Evolutionary conservation across 2,888 invertebrate species (phyloP).

Genomic region (Ichneumon xanthorius): DNA sequence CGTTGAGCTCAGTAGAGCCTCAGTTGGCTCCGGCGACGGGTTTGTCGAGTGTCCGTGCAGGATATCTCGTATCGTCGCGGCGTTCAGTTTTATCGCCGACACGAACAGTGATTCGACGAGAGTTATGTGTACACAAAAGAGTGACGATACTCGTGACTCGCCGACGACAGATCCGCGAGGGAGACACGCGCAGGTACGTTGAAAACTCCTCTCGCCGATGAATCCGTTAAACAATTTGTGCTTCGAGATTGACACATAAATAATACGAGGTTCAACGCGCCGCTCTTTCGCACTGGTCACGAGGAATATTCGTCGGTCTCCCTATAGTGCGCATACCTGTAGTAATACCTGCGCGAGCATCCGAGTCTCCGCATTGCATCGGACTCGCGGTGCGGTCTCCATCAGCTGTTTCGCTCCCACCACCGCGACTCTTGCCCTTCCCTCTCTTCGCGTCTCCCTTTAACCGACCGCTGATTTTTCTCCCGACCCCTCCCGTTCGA

Average conservation of each 20-base stretch:
- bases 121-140: not conserved
- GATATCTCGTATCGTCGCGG: slow-evolving; percentile 33
- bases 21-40: slow-evolving; percentile 51
- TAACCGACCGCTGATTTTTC: not conserved
- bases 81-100: not conserved
- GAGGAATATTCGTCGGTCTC: slow-evolving; percentile 29
- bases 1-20: slow-evolving; percentile 38
- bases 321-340: slow-evolving; percentile 19
- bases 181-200: not conserved
- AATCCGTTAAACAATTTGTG: not conserved
- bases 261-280: slow-evolving; percentile 15
- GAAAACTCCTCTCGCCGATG: not conserved
- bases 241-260: slow-evolving; percentile 20
- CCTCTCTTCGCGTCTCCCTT: slow-evolving; percentile 1
- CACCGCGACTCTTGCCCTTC: slow-evolving; percentile 18
- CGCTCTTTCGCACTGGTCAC: slow-evolving; percentile 39
- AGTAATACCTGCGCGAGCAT: slow-evolving; percentile 41
- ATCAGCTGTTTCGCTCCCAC: slow-evolving; percentile 58
- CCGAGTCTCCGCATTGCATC: slow-evolving; percentile 60
- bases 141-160: slow-evolving; percentile 14
- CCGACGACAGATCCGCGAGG: not conserved
- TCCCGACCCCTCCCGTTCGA: not conserved
- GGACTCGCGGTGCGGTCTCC: slow-evolving; percentile 24
- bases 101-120: not conserved
- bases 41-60: not conserved